phyloP scores from a whole-genome alignment of 1,140 invertebrate genomes.

The Drosophila neocordata region DNA sequence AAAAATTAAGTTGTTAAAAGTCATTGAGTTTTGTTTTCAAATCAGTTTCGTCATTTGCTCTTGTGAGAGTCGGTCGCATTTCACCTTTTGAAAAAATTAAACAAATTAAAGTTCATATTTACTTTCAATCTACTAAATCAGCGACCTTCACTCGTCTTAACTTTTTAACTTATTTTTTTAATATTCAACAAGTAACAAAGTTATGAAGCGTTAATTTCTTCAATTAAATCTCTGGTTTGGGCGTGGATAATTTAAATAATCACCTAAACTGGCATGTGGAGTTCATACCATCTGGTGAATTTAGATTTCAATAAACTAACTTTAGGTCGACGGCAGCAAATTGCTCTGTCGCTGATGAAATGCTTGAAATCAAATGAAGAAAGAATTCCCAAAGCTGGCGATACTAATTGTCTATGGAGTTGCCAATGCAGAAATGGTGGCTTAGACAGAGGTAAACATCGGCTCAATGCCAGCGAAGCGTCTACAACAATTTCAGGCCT shows the following conservation, averaged over 20 bases:
- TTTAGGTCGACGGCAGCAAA: constrained; percentile 22
- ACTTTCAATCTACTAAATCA: not conserved
- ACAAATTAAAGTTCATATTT: not conserved
- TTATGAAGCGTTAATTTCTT: constrained; percentile 43
- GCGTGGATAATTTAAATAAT: constrained; percentile 51
- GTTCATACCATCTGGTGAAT: not conserved
- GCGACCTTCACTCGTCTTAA: not conserved
- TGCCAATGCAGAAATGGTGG: not conserved
- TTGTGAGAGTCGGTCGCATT: too few species aligned
- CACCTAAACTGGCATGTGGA: constrained; percentile 3
- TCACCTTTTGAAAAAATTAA: too few species aligned
- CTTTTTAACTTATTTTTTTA: constrained; percentile 15
- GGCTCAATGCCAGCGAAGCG: constrained; percentile 45
- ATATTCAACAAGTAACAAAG: constrained; percentile 10
- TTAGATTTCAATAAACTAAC: constrained; percentile 45
- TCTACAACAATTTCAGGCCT: constrained; percentile 18
- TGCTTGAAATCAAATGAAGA: constrained; percentile 41
- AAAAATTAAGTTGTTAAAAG: too few species aligned
- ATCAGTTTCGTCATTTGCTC: too few species aligned
- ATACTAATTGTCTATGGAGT: constrained; percentile 39
- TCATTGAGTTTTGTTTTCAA: too few species aligned
- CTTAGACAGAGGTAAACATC: constrained; percentile 19
- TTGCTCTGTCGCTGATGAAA: constrained; percentile 48
- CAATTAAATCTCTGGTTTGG: constrained; percentile 33
- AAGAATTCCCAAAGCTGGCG: constrained; percentile 48